These are phyloP conservation scores for Polymixis lichenea DNA, from an alignment of 2,888 invertebrate species.

Conservation along the genomic window DNA sequence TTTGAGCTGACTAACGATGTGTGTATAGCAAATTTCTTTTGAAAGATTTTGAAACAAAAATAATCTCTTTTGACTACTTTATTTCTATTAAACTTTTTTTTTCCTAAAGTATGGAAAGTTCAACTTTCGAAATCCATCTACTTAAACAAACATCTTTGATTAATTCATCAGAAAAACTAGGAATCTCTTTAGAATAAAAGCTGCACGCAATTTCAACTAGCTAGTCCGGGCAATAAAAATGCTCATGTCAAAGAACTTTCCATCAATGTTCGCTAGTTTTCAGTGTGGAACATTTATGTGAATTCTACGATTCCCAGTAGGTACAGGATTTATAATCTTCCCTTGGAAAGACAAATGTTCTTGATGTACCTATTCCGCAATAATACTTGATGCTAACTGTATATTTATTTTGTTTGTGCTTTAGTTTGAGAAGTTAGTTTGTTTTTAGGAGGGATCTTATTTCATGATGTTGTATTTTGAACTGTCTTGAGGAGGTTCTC, in stretches of 20 bases:
- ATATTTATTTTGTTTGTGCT: background rate
- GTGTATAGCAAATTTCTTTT: background rate
- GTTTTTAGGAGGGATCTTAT: background rate
- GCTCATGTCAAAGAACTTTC: constrained; percentile 44
- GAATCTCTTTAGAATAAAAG: constrained; percentile 22
- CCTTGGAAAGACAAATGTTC: constrained; percentile 10
- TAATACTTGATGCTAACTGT: constrained; percentile 20
- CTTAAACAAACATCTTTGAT: constrained; percentile 9
- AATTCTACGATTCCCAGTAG: constrained; percentile 22
- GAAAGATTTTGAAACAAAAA: background rate
- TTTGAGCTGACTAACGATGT: background rate
- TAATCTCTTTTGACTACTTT: background rate
- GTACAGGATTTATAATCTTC: constrained; percentile 27
- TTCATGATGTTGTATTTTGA: background rate
- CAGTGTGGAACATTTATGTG: constrained; percentile 18
- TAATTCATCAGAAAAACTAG: constrained; percentile 32
- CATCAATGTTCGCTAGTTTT: background rate
- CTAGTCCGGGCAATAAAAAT: constrained; percentile 16
- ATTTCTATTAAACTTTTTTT: background rate
- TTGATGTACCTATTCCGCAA: constrained; percentile 21
- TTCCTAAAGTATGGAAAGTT: background rate
- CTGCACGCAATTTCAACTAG: constrained; percentile 1
- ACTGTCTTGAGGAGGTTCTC: too few relatives aligned
- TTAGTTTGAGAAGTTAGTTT: constrained; percentile 9
- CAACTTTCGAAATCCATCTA: constrained; percentile 21